phyloP scores from a whole-genome alignment of 2,797 vertebrate species.

The Enteromius afrohamiltoni region DNA sequence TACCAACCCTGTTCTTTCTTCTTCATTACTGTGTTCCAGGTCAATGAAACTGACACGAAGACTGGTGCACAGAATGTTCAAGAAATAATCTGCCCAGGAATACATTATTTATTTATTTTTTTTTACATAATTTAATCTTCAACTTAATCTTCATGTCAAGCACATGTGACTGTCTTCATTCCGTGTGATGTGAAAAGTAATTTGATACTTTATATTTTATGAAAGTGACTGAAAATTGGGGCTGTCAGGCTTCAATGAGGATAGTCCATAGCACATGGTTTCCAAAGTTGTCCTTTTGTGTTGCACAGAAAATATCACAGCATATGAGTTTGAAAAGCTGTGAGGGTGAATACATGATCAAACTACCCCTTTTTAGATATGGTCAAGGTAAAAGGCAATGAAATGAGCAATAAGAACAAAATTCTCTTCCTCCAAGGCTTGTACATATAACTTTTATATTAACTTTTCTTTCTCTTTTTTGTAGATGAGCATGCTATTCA shows the following conservation, averaged over 20 bases:
- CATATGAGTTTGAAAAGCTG: neutral
- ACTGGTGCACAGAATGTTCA: neutral
- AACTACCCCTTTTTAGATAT: neutral
- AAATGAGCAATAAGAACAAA: neutral
- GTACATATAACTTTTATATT: constrained; percentile 2
- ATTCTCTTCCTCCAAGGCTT: neutral
- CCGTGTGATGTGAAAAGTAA: neutral
- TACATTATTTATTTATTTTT: neutral
- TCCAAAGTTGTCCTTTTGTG: neutral
- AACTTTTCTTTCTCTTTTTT: neutral
- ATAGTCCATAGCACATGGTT: neutral
- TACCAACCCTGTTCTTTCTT: constrained; percentile 13
- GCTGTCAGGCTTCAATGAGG: neutral
- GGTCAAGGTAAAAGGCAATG: neutral
- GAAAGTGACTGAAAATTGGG: neutral
- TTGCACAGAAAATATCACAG: neutral
- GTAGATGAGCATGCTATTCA: neutral
- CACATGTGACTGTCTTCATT: neutral
- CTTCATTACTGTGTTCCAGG: constrained; percentile 30
- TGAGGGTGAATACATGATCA: neutral
- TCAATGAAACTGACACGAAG: constrained; percentile 34
- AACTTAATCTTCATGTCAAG: too few species aligned
- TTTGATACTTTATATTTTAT: neutral
- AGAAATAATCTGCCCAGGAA: neutral
- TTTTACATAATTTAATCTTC: neutral